Conservation (phyloP, 1,140 invertebrate species). For the Penaeus vannamei region DNA sequence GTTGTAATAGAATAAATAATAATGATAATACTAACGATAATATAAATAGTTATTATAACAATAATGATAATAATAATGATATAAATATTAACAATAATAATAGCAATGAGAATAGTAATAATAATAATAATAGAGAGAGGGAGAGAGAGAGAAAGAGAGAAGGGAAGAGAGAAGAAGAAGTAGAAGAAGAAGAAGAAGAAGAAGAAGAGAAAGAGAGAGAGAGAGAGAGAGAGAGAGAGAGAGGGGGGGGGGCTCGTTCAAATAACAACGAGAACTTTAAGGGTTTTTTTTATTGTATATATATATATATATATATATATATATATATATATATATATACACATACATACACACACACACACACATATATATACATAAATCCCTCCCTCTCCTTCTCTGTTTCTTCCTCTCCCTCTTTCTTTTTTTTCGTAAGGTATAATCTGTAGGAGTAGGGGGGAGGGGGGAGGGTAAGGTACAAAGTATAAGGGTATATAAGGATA, state of each 20-base stretch:
- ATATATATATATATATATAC: too few relatives aligned
- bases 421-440: background rate
- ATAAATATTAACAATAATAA: too few relatives aligned
- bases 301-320: too few relatives aligned
- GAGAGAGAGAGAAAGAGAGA: background rate
- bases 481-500: background rate
- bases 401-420: background rate
- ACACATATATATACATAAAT: too few relatives aligned
- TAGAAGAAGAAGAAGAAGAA: background rate
- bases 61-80: background rate
- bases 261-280: too few relatives aligned
- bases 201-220: slow-evolving; percentile 39
- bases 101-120: background rate
- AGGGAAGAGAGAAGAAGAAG: slow-evolving; percentile 19
- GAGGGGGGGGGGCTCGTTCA: background rate
- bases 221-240: slow-evolving; percentile 32
- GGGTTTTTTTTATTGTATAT: too few relatives aligned
- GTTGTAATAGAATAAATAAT: too few relatives aligned
- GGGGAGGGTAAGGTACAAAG: background rate
- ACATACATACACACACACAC: too few relatives aligned
- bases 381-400: background rate
- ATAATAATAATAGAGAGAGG: background rate
- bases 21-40: slow-evolving; percentile 10
- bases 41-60: too few relatives aligned
- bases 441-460: background rate